Evolutionary conservation across 2,888 invertebrate species (phyloP).

Genomic region (Mythimna lalbum): DNA sequence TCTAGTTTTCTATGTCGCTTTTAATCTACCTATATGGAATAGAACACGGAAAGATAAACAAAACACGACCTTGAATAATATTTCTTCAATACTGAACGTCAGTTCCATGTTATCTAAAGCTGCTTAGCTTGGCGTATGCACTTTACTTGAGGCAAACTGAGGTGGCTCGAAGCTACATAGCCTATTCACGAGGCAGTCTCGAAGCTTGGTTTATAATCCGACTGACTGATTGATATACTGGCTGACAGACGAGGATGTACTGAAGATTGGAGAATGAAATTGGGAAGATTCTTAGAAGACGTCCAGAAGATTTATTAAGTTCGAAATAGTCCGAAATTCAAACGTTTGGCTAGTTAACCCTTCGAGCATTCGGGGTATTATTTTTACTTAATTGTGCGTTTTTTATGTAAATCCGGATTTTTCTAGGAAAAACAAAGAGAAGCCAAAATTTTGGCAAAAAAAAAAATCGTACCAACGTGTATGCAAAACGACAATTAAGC

Average conservation of each 20-base stretch:
- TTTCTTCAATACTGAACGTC: background rate
- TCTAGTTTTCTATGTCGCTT: constrained; percentile 1
- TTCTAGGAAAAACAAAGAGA: too few relatives aligned
- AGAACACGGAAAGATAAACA: background rate
- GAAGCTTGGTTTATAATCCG: background rate
- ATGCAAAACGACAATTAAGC: too few relatives aligned
- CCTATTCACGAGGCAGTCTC: too few relatives aligned
- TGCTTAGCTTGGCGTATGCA: background rate
- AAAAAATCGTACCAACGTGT: too few relatives aligned
- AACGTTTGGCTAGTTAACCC: background rate
- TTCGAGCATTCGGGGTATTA: too few relatives aligned
- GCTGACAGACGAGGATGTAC: background rate
- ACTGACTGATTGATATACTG: background rate
- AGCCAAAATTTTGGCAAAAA: too few relatives aligned
- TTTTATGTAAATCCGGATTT: too few relatives aligned
- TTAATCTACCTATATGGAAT: background rate
- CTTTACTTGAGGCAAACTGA: background rate
- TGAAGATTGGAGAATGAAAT: background rate
- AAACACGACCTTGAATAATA: constrained; percentile 3
- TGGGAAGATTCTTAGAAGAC: background rate
- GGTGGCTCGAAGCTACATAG: background rate
- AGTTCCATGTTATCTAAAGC: background rate
- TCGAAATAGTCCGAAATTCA: background rate
- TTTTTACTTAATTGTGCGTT: too few relatives aligned
- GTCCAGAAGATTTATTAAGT: background rate